Conservation (phyloP, 2,113 vertebrate species). For the Synchiropus splendidus region DNA sequence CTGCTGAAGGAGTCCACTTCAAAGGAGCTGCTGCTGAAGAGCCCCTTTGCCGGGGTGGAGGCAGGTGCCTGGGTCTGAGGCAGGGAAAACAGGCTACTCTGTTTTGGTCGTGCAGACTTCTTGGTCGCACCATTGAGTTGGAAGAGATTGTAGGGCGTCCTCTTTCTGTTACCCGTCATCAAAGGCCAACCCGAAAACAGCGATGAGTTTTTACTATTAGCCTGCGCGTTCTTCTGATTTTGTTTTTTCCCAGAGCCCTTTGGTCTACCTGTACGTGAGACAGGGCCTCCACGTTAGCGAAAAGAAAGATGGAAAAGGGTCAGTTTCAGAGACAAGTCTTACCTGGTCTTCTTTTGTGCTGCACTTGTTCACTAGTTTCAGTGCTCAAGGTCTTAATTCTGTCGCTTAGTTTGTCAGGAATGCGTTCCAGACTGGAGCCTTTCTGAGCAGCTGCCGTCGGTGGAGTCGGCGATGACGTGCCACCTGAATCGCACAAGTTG, state of each 20-base stretch:
- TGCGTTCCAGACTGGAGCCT: conserved; percentile 57
- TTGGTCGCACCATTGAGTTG: conserved; percentile 76
- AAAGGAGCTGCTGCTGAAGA: conserved; percentile 87
- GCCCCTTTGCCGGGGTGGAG: conserved; percentile 57
- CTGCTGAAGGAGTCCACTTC: conserved; percentile 91
- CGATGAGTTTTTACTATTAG: conserved; percentile 63
- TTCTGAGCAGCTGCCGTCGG: conserved; percentile 63
- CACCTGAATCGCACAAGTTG: conserved; percentile 66
- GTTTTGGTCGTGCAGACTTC: conserved; percentile 71
- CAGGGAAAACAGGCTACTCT: conserved; percentile 64
- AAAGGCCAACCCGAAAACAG: conserved; percentile 78
- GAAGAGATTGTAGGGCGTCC: conserved; percentile 75
- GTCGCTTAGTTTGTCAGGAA: conserved; percentile 58
- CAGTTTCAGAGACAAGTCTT: conserved; percentile 31
- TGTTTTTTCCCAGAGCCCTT: conserved; percentile 74
- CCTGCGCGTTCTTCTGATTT: conserved; percentile 53
- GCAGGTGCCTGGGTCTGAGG: conserved; percentile 50
- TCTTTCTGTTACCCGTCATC: conserved; percentile 71
- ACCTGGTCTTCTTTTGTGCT: conserved; percentile 77
- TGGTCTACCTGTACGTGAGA: conserved; percentile 55
- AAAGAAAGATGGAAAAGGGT: not conserved
- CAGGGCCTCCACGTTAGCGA: conserved; percentile 5
- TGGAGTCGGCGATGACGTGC: conserved; percentile 72
- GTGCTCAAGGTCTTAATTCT: conserved; percentile 33
- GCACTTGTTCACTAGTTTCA: conserved; percentile 31